Evolutionary conservation across 2,113 vertebrate species (phyloP), one percentile per base, ranked within the genome.

Genomic region (Syngnathus floridae): DNA sequence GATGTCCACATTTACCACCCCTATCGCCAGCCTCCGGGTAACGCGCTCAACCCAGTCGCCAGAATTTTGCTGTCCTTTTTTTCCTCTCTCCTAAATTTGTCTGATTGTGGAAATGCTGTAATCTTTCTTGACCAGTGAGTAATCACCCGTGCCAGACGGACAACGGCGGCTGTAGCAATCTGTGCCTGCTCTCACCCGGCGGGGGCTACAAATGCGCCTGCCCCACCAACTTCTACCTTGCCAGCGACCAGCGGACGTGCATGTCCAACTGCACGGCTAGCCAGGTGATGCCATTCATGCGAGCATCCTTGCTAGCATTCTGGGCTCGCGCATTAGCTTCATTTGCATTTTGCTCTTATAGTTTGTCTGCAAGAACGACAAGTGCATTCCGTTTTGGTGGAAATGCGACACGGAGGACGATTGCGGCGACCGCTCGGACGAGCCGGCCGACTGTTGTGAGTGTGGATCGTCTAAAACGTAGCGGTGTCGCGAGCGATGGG

Each of bases 371-470:
- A 97, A 96, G 90, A 99, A 98, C 0, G 97, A 99, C 87, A 98
- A 99, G 78, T 99, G 97, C 90, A 99, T 99, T 89, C 97, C 97
- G 63, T 98, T 99, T 87, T 99, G 97, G 97, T 99, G 97, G 97
- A 98, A 97, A 85, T 98, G 97, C 65, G 97, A 99, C 90, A 99
- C 97, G 0, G 97, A 98, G 75, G 97, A 99, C 0, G 97, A 99
- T 78, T 99, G 97, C 0, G 97, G 97, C 3, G 97, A 99, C 73
- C 94, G 93, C 0, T 99, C 97, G 0, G 96, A 98, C 0, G 97
- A 99, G 77, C 97, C 96, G 0, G 88, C 92, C 2, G 94, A 96
- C 73, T 99, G 97, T 73, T 95, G 97, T 99, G 86, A 94, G 95
- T 94, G 74, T 36, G 19, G 16, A 40, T 37, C 41, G n/a, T 41